Base-by-base conservation (phyloP, 1,140 invertebrate species). In the Hirudo medicinalis region DNA sequence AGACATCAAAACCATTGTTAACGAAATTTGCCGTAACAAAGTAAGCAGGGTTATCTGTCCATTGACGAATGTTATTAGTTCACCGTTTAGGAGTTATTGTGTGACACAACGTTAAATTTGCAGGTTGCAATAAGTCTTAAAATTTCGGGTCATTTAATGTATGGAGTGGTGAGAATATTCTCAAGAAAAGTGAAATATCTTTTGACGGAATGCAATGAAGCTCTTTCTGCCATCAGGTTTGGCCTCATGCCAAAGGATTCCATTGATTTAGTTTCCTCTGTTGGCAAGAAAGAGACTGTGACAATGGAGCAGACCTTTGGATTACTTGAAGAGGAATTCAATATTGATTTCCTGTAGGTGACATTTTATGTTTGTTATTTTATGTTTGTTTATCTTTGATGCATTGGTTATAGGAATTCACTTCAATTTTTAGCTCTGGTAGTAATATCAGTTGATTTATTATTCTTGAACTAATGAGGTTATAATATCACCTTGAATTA, bases 151-250 rank as follows among this genome's bases (percentile, higher is more conserved):
- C 29, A 63, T 32, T 32, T 63, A 25, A 22, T 63, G 22, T 22
- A 25, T 63, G 57, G 57, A 15, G 19, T 63, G 8, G 57, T 63
- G 29, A 63, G 29, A 32, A 63, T 63, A 63, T 63, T 63, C 57
- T 32, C 22, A 25, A 63, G 57, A 63, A 63, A 63, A 63, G 57
- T 63, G 29, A 63, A 63, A 15, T 63, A 63, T 63, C 29, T 63
- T 22, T 32, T 63, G 22, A 32, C 57, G 11, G 57, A 63, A 22
- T 63, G 57, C 29, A n/a, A 22, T 11, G 57, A 63, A 32, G 57
- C 57, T 25, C 22, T 63, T 32, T 25, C 57, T 63, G 22, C 22
- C 15, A 32, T 63, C 29, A 63, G 57, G 19, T 63, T 63, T 32
- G 29, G 29, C 1, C 29, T 63, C 15, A 17, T 49, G 43, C 43